Base-by-base conservation (phyloP, 53 echinoderm and acorn worm species). In the Stichopus horrens region DNA sequence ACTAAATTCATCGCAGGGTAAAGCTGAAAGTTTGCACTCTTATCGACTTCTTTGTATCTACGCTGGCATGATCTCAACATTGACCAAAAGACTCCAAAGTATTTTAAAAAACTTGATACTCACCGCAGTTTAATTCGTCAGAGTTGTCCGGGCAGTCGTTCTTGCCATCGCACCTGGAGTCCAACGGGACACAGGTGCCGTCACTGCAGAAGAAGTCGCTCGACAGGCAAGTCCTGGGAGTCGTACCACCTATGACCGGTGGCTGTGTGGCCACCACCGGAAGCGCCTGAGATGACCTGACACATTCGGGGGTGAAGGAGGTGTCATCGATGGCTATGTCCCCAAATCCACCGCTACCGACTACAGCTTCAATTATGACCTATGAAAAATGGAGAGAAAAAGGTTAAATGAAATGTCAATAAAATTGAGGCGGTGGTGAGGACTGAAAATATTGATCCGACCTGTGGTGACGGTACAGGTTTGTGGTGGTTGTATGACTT, bases 291-390 rank as follows among this genome's bases (percentile, higher is more conserved):
- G 53, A 55, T 20, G 79, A 89, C 22, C 75, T 10, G 2, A 58
- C 53, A 83, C 96, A 95, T 21, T 86, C 89, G 5, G 91, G 79
- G 2, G 93, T 92, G 86, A 95, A 93, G 79, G 91, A 88, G 55
- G 93, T 91, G 76, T 95, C 96, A 76, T 95, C 96, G 19, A 95
- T 90, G 21, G 92, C 93, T 5, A 95, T 95, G 79, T 95, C 96
- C 4, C 96, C 96, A 86, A 79, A 79, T 76, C 86, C 77, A 86
- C 92, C 96, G 63, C 92, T 86, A 4, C 96, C 96, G 9, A 87
- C 87, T 0, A 86, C 88, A 37, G 93, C 93, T 88, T 95, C 93
- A n/a, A 95, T 93, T 37, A 95, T 95, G 23, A 95, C 92, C 96
- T 96, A 89, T 13, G 83, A 59, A 52, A 21, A 77, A 11, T 4